These are phyloP conservation scores for Antheraea yamamai DNA, from an alignment of 2,888 invertebrate species.

Conservation along the genomic window DNA sequence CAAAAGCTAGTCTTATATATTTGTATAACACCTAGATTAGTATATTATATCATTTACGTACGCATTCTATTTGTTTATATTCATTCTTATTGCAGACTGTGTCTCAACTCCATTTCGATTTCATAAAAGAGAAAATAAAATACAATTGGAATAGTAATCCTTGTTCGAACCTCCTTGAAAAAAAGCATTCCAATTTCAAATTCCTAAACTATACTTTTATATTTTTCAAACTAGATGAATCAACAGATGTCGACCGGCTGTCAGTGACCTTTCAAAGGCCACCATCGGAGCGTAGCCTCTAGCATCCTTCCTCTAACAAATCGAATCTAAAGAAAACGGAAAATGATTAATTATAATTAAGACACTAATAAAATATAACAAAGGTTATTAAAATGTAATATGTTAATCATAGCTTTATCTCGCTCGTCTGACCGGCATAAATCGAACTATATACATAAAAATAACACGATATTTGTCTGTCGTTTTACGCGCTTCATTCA, in stretches of 20 bases:
- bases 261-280: constrained; percentile 51
- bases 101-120: background rate
- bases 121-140: background rate
- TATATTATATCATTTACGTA: background rate
- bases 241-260: constrained; percentile 40
- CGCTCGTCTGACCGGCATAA: background rate
- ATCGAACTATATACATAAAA: too few relatives aligned
- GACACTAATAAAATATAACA: background rate
- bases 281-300: constrained; percentile 46
- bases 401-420: background rate
- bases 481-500: background rate
- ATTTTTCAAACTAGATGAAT: constrained; percentile 25
- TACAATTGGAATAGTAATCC: background rate
- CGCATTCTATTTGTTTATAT: background rate
- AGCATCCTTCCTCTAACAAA: constrained; percentile 42
- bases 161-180: background rate
- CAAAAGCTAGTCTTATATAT: too few relatives aligned
- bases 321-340: constrained; percentile 29
- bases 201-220: constrained; percentile 11
- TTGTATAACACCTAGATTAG: too few relatives aligned
- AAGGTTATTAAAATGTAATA: background rate
- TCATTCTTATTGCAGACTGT: background rate
- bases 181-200: background rate
- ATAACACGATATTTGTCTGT: too few relatives aligned
- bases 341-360: constrained; percentile 23